These are phyloP conservation scores for Melanotus villosus DNA, from an alignment of 2,888 invertebrate genomes.

Conservation along the genomic window DNA sequence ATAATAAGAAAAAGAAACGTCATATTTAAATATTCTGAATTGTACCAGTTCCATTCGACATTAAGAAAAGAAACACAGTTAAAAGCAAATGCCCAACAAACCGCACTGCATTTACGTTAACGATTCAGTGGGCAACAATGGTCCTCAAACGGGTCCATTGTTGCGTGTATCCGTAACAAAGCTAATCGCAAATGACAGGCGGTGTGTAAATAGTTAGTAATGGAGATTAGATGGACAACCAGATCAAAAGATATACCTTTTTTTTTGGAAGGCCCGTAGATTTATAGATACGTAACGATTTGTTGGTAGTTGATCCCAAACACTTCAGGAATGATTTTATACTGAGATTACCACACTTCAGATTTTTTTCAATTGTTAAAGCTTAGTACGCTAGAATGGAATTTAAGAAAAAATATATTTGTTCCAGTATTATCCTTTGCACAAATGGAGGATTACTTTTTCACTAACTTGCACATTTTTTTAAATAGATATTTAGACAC, in stretches of 20 bases:
- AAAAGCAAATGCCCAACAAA: conserved; percentile 38
- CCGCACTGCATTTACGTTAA: conserved; percentile 53
- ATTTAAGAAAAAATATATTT: no score
- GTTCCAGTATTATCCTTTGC: no score
- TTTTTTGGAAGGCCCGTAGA: conserved; percentile 34
- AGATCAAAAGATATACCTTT: conserved; percentile 27
- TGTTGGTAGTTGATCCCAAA: conserved; percentile 44
- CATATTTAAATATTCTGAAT: no score
- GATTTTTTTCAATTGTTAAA: conserved; percentile 12
- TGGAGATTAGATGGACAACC: conserved; percentile 55
- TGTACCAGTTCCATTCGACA: no score
- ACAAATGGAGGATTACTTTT: no score
- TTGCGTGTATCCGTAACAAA: conserved; percentile 62
- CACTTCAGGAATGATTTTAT: conserved; percentile 45
- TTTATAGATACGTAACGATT: conserved; percentile 37
- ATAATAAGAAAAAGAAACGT: no score
- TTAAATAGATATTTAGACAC: no score
- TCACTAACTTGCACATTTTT: no score
- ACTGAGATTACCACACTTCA: conserved; percentile 46
- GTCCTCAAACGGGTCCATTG: conserved; percentile 57
- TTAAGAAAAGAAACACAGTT: conserved; percentile 35
- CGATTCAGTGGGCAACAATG: conserved; percentile 54
- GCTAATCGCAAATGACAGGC: conserved; percentile 63
- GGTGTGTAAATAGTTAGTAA: conserved; percentile 64
- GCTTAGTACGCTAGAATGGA: background rate